Conservation (phyloP, 2,888 invertebrate species). For the Achlya flavicornis region DNA sequence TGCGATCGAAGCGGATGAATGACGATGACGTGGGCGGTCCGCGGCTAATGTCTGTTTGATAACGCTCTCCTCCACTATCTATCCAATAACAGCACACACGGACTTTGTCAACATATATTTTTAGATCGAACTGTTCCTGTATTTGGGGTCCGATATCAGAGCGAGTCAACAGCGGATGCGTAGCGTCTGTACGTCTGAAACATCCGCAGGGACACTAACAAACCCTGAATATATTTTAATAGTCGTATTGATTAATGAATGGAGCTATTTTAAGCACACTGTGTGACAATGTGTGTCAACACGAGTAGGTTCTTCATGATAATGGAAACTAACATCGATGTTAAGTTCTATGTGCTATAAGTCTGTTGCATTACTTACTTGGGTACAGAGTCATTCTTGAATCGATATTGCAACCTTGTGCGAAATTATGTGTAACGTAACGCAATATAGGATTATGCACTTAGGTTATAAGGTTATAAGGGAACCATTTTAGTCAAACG, state of each 20-base stretch:
- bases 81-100: slow-evolving; percentile 36
- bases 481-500: not conserved
- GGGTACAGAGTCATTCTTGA: slow-evolving; percentile 22
- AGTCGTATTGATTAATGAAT: slow-evolving; percentile 33
- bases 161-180: slow-evolving; percentile 16
- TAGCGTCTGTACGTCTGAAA: slow-evolving; percentile 20
- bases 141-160: slow-evolving; percentile 22
- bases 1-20: slow-evolving; percentile 80
- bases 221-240: slow-evolving; percentile 22
- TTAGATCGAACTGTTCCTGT: slow-evolving; percentile 54
- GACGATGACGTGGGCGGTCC: slow-evolving; percentile 72
- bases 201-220: slow-evolving; percentile 15
- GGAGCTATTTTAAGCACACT: slow-evolving; percentile 23
- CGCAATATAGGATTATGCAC: slow-evolving; percentile 40
- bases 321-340: not conserved
- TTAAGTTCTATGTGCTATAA: not conserved
- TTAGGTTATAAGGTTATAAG: slow-evolving; percentile 24
- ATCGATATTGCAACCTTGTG: slow-evolving; percentile 69
- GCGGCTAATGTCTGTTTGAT: slow-evolving; percentile 74
- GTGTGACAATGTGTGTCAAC: not conserved
- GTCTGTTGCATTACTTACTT: not conserved
- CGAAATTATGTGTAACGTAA: slow-evolving; percentile 38
- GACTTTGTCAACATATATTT: slow-evolving; percentile 66
- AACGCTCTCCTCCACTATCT: slow-evolving; percentile 53
- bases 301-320: not conserved